Evolutionary conservation across 2,888 invertebrate species (phyloP).

Genomic region (Campaea margaritaria): DNA sequence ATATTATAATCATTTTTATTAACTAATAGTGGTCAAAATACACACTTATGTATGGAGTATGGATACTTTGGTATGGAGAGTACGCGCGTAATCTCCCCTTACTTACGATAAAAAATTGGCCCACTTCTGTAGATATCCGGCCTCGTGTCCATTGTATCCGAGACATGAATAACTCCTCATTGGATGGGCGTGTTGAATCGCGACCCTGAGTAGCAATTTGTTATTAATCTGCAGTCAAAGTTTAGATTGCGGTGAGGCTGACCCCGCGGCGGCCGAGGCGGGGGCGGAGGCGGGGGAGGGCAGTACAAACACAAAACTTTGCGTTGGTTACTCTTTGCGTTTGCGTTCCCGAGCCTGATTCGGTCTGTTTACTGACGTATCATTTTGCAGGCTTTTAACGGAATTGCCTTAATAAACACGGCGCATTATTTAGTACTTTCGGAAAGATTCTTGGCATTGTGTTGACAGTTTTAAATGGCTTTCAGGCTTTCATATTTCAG

Average conservation of each 20-base stretch:
- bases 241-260: conserved; percentile 4
- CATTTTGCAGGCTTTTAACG: conserved; percentile 30
- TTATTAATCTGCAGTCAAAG: conserved; percentile 10
- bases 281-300: background rate
- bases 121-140: too few relatives aligned
- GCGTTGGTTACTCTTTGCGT: conserved; percentile 13
- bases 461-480: background rate
- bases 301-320: conserved; percentile 21
- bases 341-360: conserved; percentile 2
- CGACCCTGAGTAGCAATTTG: background rate
- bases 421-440: conserved; percentile 15
- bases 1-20: too few relatives aligned
- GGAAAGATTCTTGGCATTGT: conserved; percentile 7
- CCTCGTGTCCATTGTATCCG: too few relatives aligned
- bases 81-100: background rate
- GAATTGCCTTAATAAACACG: conserved; percentile 25
- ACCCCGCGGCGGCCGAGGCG: background rate
- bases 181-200: background rate
- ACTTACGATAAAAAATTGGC: background rate
- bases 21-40: too few relatives aligned
- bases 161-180: too few relatives aligned
- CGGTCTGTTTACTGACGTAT: conserved; percentile 21
- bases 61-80: too few relatives aligned
- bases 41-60: too few relatives aligned
- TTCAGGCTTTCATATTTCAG: background rate